These are phyloP conservation scores for Zaprionus ornatus DNA, from an alignment of 1,140 invertebrate species.

Conservation along the genomic window DNA sequence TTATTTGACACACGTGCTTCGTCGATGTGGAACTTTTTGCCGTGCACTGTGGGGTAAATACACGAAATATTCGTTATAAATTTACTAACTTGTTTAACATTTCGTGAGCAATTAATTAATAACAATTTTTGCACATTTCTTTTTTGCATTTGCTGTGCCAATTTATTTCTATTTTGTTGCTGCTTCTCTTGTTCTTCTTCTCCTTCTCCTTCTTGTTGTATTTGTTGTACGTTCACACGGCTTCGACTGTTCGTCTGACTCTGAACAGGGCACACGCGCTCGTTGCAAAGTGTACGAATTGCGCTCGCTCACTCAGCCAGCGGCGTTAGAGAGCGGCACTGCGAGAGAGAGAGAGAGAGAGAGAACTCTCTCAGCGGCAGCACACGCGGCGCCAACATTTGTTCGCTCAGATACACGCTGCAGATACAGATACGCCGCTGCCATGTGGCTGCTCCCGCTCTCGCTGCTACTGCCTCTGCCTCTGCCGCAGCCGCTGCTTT, in stretches of 20 bases:
- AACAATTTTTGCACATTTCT: constrained; percentile 25
- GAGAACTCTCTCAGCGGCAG: not conserved
- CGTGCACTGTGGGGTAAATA: not conserved
- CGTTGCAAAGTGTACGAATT: constrained; percentile 61
- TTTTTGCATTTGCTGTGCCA: constrained; percentile 24
- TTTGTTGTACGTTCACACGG: constrained; percentile 43
- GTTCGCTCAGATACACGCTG: constrained; percentile 16
- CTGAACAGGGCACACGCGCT: constrained; percentile 56
- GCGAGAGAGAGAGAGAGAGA: constrained; percentile 12
- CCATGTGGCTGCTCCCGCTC: constrained; percentile 24
- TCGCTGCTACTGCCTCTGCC: not conserved
- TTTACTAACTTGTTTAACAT: constrained; percentile 17
- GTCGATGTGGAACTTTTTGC: constrained; percentile 15
- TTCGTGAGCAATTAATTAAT: constrained; percentile 23
- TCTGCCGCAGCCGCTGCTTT: not conserved
- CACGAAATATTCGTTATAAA: not conserved
- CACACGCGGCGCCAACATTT: constrained; percentile 17
- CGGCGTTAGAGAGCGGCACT: constrained; percentile 20
- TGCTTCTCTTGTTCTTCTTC: not conserved
- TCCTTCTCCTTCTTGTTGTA: constrained; percentile 17
- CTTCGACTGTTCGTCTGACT: constrained; percentile 56
- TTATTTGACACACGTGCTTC: constrained; percentile 47
- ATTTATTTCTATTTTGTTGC: constrained; percentile 7
- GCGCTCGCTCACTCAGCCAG: constrained; percentile 23
- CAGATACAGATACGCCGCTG: constrained; percentile 39